Percentiles rank a stretch among this genome's conserved stretches.
Evolutionary conservation across 2,113 vertebrate genomes (phyloP).

Genomic region (Oryzias javanicus): DNA sequence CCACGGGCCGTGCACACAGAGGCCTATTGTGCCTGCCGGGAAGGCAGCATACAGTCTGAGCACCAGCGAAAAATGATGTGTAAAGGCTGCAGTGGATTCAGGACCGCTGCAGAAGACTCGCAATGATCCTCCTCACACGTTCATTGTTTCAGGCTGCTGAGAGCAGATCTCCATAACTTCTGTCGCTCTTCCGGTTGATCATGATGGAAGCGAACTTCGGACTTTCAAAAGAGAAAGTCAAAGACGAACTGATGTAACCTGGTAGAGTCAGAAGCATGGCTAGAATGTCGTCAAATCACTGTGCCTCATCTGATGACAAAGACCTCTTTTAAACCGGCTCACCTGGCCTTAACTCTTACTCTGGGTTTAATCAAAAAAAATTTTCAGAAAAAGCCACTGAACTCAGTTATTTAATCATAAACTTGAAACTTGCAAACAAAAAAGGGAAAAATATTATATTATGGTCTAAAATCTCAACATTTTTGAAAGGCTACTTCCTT

Average conservation of each 20-base stretch:
- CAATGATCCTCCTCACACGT: constrained; percentile 2
- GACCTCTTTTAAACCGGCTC: constrained; percentile 59
- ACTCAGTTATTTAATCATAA: background rate
- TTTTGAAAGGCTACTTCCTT: constrained; percentile 4
- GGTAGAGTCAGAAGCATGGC: background rate
- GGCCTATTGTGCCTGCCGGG: constrained; percentile 75
- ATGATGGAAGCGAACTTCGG: background rate
- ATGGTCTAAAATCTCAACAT: background rate
- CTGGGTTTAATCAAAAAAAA: constrained; percentile 24
- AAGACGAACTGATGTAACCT: too few relatives aligned
- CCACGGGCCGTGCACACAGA: constrained; percentile 79
- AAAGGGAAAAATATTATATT: background rate
- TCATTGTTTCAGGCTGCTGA: constrained; percentile 14
- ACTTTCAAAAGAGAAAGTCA: too few relatives aligned
- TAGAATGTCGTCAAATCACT: constrained; percentile 56
- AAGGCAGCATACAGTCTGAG: constrained; percentile 68
- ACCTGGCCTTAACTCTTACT: constrained; percentile 45
- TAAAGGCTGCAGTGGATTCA: constrained; percentile 31
- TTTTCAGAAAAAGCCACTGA: constrained; percentile 24
- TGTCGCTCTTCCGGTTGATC: constrained; percentile 1
- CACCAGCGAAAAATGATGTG: constrained; percentile 54
- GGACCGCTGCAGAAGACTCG: constrained; percentile 25
- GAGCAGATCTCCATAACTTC: constrained; percentile 12
- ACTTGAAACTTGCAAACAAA: background rate
- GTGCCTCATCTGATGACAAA: constrained; percentile 59